Evolutionary conservation across 2,113 vertebrate species (phyloP).

Genomic region (Pithys albifrons): DNA sequence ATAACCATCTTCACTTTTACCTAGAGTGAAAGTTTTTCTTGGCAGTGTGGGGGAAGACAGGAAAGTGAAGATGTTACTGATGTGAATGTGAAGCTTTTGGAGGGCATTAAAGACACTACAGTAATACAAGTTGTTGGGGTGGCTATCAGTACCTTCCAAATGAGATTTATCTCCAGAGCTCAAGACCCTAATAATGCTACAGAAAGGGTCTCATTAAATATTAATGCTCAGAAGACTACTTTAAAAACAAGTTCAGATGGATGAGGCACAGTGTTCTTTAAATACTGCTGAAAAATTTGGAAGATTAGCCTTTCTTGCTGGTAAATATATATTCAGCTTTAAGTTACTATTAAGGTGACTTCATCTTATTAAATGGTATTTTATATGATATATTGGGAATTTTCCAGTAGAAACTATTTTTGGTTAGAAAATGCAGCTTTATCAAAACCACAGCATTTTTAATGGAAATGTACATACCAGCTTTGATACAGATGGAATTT

Average conservation of each 20-base stretch:
- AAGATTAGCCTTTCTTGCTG: neutral
- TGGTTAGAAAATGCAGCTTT: conserved; percentile 5
- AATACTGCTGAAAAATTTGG: neutral
- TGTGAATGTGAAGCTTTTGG: neutral
- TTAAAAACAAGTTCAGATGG: neutral
- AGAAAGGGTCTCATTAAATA: conserved; percentile 6
- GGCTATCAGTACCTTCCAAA: neutral
- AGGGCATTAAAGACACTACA: neutral
- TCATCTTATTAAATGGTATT: neutral
- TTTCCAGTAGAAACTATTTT: conserved; percentile 2
- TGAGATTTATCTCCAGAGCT: neutral
- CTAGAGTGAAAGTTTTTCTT: neutral
- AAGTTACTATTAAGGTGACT: neutral
- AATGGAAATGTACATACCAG: neutral
- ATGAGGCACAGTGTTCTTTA: neutral
- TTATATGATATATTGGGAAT: neutral
- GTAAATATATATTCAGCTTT: neutral
- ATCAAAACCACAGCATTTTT: neutral
- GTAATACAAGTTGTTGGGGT: neutral
- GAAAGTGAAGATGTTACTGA: neutral
- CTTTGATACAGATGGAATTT: conserved; percentile 32
- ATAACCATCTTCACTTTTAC: neutral
- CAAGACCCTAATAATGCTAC: neutral
- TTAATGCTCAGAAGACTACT: neutral
- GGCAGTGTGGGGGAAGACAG: neutral